Base-by-base conservation (phyloP, 1,140 invertebrate genomes). In the Gonioctena quinquepunctata region DNA sequence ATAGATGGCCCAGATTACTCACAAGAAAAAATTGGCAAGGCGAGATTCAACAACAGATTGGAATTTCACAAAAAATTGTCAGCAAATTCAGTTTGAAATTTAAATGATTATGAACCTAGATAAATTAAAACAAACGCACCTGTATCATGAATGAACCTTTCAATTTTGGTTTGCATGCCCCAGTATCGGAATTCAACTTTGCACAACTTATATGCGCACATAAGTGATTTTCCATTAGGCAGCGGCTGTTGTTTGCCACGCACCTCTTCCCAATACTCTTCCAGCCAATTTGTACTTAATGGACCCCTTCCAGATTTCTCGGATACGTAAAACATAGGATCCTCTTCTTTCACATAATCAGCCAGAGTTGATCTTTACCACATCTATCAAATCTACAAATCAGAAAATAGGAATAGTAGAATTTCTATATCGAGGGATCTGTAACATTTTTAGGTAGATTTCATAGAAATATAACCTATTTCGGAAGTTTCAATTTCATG, bases 181-280 rank as follows among this genome's bases (percentile, higher is more conserved):
- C 98, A 99, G 84, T 99, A 99, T 61, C 95, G 91, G 83, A 99
- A 99, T 84, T 99, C 97, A 3, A 99, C 97, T 79, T 92, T 90
- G 82, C 97, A 99, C 48, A 99, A 87, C 87, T 99, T 99, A 83
- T 99, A 99, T 28, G 98, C 97, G 84, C 97, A 99, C 98, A 99
- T 99, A 23, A 99, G 88, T 16, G 95, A 91, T 83, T 93, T 95
- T 65, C 92, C 95, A 79, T 90, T 91, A 1, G 89, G 77, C 7
- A 92, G 87, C 22, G 93, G 93, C 83, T 93, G 91, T 70, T 84
- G 74, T 80, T 91, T 92, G 61, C 88, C 92, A 88, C 94, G 86
- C 4, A 91, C 92, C 78, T 93, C 93, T 48, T 85, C 82, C 92
- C 93, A 95, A 83, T 96, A 96, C 66, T 97, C 93, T 76, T 95